Percentiles rank a stretch among this genome's conserved stretches.
These are phyloP conservation scores for Carettochelys insculpta DNA, from an alignment of 2,113 vertebrate species.

Conservation along the genomic window DNA sequence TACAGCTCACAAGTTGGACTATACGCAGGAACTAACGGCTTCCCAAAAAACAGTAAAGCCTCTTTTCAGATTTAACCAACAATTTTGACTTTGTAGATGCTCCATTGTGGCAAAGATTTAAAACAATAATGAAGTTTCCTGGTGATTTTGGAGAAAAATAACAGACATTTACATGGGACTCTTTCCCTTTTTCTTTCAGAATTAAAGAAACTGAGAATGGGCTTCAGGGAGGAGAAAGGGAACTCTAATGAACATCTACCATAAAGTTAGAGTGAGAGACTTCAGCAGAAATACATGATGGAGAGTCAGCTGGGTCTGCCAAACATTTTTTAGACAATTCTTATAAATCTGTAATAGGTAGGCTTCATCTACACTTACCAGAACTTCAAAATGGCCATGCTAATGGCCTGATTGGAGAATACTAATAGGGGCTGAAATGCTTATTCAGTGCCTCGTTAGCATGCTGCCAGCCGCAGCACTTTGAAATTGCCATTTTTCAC, in stretches of 20 bases:
- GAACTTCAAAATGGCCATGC: too few species aligned
- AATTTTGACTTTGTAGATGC: neutral
- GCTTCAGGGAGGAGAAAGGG: neutral
- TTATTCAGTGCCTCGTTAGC: too few species aligned
- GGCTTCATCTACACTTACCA: too few species aligned
- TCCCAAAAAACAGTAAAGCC: neutral
- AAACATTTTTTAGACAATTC: neutral
- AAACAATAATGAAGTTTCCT: neutral
- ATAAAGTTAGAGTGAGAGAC: neutral
- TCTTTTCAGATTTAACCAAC: neutral
- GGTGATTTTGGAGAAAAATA: neutral
- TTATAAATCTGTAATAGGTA: neutral
- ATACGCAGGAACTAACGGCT: neutral
- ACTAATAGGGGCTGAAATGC: too few species aligned
- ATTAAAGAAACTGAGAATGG: neutral
- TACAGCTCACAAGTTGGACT: neutral
- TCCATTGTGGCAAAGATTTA: neutral
- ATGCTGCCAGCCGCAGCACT: too few species aligned
- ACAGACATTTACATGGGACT: neutral
- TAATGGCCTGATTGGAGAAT: too few species aligned
- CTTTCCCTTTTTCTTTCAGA: neutral
- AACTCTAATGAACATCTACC: neutral
- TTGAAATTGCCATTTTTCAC: too few species aligned
- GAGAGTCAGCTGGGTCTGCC: neutral
- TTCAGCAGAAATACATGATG: neutral